Percentiles rank a stretch among this genome's conserved stretches.
Evolutionary conservation across 2,888 invertebrate species (phyloP).

Genomic region (Drosophila setosimentum): DNA sequence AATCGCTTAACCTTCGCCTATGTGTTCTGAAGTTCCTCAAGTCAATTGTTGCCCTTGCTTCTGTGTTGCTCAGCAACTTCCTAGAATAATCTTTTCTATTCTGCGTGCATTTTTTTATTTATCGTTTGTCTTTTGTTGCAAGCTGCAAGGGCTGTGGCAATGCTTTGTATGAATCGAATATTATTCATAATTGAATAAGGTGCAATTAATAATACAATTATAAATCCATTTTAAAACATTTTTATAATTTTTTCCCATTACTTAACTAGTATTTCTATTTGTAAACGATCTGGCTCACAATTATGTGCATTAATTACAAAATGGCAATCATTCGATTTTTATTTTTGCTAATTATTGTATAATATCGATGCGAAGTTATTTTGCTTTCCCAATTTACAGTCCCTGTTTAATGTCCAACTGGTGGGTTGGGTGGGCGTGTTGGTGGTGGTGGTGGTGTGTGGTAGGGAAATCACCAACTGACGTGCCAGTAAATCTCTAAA

Average conservation of each 20-base stretch:
- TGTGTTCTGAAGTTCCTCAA: conserved; percentile 28
- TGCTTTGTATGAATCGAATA: conserved; percentile 55
- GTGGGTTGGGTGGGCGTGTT: neutral
- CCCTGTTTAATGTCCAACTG: conserved; percentile 12
- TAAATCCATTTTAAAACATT: conserved; percentile 74
- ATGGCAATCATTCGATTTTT: conserved; percentile 65
- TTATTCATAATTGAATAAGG: conserved; percentile 80
- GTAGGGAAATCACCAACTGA: conserved; percentile 1
- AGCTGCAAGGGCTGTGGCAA: conserved; percentile 24
- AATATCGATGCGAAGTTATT: conserved; percentile 56
- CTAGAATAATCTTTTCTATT: conserved; percentile 51
- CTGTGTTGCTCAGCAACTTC: conserved; percentile 34
- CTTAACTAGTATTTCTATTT: conserved; percentile 30
- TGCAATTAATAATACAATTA: conserved; percentile 81
- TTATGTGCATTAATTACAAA: conserved; percentile 78
- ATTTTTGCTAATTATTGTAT: conserved; percentile 70
- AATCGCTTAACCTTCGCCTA: conserved; percentile 25
- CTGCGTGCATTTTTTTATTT: neutral
- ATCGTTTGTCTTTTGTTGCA: conserved; percentile 28
- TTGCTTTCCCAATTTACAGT: conserved; percentile 72
- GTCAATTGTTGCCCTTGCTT: conserved; percentile 42
- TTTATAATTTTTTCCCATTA: conserved; percentile 63
- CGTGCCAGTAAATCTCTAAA: conserved; percentile 8
- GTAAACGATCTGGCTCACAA: conserved; percentile 69
- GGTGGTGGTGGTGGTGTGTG: neutral